A percentile compares a stretch with the other conserved stretches of the same genome.
phyloP scores from a whole-genome alignment of 2,797 vertebrate species.

The Myotis findleyi region DNA sequence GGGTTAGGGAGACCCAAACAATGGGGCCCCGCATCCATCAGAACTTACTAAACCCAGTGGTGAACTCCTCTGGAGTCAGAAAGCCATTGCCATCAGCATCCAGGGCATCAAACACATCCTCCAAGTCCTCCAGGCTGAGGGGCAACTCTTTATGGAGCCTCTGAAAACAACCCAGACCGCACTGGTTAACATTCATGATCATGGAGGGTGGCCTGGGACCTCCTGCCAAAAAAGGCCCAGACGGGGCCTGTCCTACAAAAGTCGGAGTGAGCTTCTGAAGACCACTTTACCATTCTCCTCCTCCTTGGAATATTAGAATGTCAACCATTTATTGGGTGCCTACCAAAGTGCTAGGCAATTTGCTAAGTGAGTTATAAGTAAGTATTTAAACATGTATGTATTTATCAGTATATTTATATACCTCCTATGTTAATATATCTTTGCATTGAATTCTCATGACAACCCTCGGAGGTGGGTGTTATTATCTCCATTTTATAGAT shows the following conservation, averaged over 20 bases:
- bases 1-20: neutral
- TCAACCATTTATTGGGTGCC: neutral
- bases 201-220: neutral
- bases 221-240: neutral
- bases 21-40: neutral
- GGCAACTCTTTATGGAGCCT: conserved; percentile 92
- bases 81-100: conserved; percentile 94
- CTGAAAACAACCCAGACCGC: conserved; percentile 85
- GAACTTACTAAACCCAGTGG: conserved; percentile 94
- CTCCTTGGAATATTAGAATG: neutral
- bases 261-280: neutral
- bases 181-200: neutral
- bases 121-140: conserved; percentile 93
- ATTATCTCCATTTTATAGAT: neutral
- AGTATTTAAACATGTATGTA: neutral
- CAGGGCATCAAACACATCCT: conserved; percentile 94
- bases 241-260: neutral
- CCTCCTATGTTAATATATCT: neutral
- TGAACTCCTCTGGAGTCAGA: conserved; percentile 95
- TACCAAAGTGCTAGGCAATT: neutral
- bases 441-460: neutral
- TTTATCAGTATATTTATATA: neutral
- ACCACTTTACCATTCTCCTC: neutral
- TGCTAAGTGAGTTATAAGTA: neutral
- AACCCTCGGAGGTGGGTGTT: neutral